Evolutionary conservation across 2,113 vertebrate species (phyloP).

Genomic region (Machaerirhynchus nigripectus): DNA sequence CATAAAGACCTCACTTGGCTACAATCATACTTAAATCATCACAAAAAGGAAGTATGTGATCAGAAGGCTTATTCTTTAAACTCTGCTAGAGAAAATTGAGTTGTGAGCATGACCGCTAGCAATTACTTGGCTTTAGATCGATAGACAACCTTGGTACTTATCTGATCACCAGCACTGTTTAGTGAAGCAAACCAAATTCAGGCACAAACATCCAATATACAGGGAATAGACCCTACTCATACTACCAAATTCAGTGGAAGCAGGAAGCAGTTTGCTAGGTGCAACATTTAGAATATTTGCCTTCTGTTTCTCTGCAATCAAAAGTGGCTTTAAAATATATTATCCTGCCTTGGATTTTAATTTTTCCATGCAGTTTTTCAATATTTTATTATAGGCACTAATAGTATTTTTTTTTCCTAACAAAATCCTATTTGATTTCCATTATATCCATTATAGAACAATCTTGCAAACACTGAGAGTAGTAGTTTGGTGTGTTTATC

Average conservation of each 20-base stretch:
- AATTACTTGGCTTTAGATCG: neutral
- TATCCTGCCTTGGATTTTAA: slow-evolving; percentile 24
- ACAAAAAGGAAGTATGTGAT: neutral
- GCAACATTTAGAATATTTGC: neutral
- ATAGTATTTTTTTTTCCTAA: neutral
- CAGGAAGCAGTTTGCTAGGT: neutral
- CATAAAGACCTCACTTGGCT: neutral
- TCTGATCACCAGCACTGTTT: neutral
- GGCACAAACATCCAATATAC: neutral
- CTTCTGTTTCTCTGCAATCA: slow-evolving; percentile 17
- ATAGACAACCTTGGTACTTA: neutral
- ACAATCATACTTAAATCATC: neutral
- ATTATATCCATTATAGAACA: neutral
- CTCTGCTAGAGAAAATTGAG: neutral
- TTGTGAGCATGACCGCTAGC: neutral
- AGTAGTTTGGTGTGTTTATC: neutral
- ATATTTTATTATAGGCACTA: slow-evolving; percentile 13
- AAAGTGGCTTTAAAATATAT: neutral
- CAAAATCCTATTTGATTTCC: neutral
- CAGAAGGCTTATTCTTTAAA: neutral
- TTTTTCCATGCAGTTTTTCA: neutral
- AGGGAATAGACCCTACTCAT: neutral
- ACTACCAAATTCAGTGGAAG: neutral
- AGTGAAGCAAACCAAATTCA: neutral
- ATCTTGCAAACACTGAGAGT: neutral